Evolutionary conservation across 2,113 vertebrate species (phyloP).

Genomic region (Oriolus oriolus): DNA sequence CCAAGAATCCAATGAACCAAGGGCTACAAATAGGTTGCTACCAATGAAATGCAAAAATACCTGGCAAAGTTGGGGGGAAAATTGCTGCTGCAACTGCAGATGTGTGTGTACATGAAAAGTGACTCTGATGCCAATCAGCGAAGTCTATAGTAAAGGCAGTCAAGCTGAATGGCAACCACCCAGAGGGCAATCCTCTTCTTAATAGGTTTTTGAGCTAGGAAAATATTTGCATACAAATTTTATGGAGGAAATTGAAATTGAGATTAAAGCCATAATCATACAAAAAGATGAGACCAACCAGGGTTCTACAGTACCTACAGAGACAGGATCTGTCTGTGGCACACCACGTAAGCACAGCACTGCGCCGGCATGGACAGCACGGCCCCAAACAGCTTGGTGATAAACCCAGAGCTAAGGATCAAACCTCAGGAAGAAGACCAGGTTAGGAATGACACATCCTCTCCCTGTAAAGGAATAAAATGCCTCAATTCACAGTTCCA

Average conservation of each 20-base stretch:
- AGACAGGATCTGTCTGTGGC: not conserved
- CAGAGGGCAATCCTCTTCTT: not conserved
- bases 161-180: not conserved
- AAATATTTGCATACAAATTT: slow-evolving; percentile 21
- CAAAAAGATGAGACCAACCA: not conserved
- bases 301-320: not conserved
- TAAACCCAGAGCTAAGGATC: not conserved
- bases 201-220: not conserved
- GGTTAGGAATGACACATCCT: not conserved
- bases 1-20: not conserved
- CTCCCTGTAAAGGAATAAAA: not conserved
- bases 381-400: not conserved
- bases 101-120: not conserved
- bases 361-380: fast-evolving
- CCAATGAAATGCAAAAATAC: not conserved
- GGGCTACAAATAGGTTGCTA: not conserved
- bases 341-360: fast-evolving
- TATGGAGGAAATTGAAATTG: not conserved
- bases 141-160: not conserved
- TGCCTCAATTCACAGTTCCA: not conserved
- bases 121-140: not conserved
- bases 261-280: not conserved
- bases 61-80: not conserved
- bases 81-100: not conserved
- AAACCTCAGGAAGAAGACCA: not conserved